Evolutionary conservation across 1,140 invertebrate species (phyloP).

Genomic region (Lerema accius): DNA sequence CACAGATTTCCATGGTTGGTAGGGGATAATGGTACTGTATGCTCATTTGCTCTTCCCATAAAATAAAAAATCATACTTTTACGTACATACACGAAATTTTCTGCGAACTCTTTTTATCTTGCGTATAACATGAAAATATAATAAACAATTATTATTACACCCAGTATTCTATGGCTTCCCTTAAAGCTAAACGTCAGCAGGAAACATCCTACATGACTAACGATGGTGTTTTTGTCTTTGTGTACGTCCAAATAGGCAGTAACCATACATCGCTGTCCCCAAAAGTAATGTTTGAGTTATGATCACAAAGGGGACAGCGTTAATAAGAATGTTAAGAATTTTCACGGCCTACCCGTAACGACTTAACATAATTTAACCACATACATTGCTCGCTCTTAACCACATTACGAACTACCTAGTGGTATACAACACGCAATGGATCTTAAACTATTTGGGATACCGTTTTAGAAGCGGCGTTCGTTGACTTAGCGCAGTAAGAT

Average conservation of each 20-base stretch:
- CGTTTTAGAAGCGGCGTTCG: constrained; percentile 18
- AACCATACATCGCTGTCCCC: constrained; percentile 37
- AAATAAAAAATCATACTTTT: too few relatives aligned
- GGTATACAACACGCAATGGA: constrained; percentile 22
- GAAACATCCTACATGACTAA: constrained; percentile 36
- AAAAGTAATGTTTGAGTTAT: constrained; percentile 36
- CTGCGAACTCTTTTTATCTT: too few relatives aligned
- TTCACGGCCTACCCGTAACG: constrained; percentile 11
- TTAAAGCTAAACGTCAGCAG: constrained; percentile 27
- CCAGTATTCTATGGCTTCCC: not conserved
- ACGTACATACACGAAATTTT: too few relatives aligned
- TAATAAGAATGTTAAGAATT: constrained; percentile 34
- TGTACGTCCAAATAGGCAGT: constrained; percentile 28
- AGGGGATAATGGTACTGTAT: too few relatives aligned
- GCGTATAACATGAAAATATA: too few relatives aligned
- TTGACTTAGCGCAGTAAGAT: constrained; percentile 28
- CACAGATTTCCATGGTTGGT: too few relatives aligned
- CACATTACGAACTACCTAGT: constrained; percentile 10
- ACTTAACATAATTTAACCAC: constrained; percentile 3
- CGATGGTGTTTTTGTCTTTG: constrained; percentile 39
- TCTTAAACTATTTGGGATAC: constrained; percentile 11
- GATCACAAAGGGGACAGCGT: constrained; percentile 27
- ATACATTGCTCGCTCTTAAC: constrained; percentile 22
- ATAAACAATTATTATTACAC: not conserved
- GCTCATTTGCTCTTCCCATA: too few relatives aligned